phyloP scores from a whole-genome alignment of 2,888 invertebrate species.

The Lumbricus terrestris region DNA sequence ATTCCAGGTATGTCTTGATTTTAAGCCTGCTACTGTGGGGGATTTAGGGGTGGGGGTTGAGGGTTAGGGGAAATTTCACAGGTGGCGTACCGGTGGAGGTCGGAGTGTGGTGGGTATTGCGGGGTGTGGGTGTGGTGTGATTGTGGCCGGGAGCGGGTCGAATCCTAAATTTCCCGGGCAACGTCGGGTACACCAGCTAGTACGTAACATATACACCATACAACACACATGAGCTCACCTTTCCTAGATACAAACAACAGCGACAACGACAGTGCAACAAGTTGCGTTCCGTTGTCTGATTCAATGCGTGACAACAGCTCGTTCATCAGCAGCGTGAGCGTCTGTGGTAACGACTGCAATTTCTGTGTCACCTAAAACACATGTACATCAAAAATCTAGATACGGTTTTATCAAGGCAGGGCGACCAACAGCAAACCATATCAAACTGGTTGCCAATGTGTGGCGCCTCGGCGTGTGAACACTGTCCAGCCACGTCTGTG shows the following conservation, averaged over 20 bases:
- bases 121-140: too few species aligned
- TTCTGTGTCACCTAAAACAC: constrained; percentile 49
- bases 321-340: constrained; percentile 50
- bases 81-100: too few species aligned
- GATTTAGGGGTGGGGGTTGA: too few species aligned
- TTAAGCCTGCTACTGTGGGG: background rate
- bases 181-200: too few species aligned
- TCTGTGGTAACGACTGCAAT: constrained; percentile 54
- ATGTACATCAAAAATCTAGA: background rate
- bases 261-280: constrained; percentile 46
- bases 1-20: background rate
- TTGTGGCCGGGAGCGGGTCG: too few species aligned
- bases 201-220: background rate
- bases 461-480: too few species aligned
- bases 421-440: background rate
- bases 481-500: too few species aligned
- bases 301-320: constrained; percentile 53
- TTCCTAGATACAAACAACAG: constrained; percentile 50
- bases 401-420: background rate
- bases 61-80: too few species aligned
- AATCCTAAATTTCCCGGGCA: too few species aligned
- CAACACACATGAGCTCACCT: constrained; percentile 44
- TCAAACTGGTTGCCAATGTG: background rate
- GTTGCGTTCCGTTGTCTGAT: constrained; percentile 46
- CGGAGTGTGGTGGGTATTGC: too few species aligned